phyloP scores from a whole-genome alignment of 2,113 vertebrate species.

The Alaudala cheleensis region DNA sequence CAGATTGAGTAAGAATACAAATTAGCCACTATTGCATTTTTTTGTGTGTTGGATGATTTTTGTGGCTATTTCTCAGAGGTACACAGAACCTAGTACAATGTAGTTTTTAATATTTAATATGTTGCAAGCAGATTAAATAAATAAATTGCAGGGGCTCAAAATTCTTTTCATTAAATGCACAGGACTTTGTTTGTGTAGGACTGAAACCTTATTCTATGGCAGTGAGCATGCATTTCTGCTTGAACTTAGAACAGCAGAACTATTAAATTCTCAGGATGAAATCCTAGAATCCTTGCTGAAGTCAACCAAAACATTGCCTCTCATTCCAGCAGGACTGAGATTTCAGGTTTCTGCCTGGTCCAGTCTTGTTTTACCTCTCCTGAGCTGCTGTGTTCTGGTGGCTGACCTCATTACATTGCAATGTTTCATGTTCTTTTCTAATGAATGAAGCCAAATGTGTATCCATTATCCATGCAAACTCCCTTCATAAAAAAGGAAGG shows the following conservation, averaged over 20 bases:
- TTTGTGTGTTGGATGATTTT: background rate
- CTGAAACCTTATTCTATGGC: background rate
- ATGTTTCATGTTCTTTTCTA: background rate
- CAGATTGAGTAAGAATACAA: background rate
- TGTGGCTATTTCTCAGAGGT: background rate
- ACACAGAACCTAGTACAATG: background rate
- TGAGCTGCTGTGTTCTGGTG: background rate
- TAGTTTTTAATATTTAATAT: background rate
- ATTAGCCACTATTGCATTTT: background rate
- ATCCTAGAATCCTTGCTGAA: background rate
- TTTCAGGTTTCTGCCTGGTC: background rate
- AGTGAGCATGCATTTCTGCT: background rate
- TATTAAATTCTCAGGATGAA: conserved; percentile 23
- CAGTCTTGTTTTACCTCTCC: background rate
- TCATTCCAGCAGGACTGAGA: background rate
- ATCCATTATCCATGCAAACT: background rate
- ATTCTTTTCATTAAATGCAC: background rate
- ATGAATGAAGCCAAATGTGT: background rate
- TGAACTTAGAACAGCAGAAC: background rate
- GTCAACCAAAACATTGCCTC: background rate
- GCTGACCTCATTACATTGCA: background rate
- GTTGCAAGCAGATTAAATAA: background rate
- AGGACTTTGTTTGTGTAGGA: background rate
- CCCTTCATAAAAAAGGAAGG: background rate
- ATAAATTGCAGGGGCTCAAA: background rate